Conservation (phyloP, 2,888 invertebrate species). For the Sussaba pulchella region DNA sequence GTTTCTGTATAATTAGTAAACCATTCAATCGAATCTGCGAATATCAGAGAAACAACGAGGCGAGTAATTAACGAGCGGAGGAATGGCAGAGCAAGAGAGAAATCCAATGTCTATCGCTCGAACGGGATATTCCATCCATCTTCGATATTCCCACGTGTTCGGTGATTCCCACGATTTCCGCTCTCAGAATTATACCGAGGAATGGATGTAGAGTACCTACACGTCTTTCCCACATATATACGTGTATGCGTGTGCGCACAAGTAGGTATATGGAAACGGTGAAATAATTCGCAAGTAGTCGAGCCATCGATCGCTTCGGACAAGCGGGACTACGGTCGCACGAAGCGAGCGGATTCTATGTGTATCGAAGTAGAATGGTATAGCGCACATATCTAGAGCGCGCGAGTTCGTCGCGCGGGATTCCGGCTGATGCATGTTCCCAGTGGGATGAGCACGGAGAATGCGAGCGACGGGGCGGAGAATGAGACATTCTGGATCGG, state of each 20-base stretch:
- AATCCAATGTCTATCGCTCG: conserved; percentile 6
- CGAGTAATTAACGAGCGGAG: not conserved
- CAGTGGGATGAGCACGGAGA: conserved; percentile 54
- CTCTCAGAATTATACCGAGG: not conserved
- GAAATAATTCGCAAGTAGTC: conserved; percentile 39
- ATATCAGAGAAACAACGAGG: conserved; percentile 1
- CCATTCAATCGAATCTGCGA: too few relatives aligned
- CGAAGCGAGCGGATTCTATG: conserved; percentile 3
- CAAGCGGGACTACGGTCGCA: not conserved
- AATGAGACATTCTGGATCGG: conserved; percentile 64
- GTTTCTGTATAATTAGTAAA: too few relatives aligned
- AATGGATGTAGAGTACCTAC: too few relatives aligned
- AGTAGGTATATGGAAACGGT: not conserved
- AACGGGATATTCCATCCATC: conserved; percentile 44
- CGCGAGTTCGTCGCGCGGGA: conserved; percentile 24
- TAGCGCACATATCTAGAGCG: conserved; percentile 42
- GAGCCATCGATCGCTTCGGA: conserved; percentile 41
- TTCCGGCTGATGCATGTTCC: conserved; percentile 18
- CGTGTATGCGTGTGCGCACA: not conserved
- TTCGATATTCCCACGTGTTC: conserved; percentile 33
- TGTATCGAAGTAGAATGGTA: conserved; percentile 61
- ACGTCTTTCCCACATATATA: too few relatives aligned
- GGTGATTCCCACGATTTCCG: conserved; percentile 36
- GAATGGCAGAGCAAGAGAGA: not conserved
- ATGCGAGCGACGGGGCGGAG: conserved; percentile 63